Base-by-base conservation (phyloP, 2,797 vertebrate genomes). In the Sebastes jordani region DNA sequence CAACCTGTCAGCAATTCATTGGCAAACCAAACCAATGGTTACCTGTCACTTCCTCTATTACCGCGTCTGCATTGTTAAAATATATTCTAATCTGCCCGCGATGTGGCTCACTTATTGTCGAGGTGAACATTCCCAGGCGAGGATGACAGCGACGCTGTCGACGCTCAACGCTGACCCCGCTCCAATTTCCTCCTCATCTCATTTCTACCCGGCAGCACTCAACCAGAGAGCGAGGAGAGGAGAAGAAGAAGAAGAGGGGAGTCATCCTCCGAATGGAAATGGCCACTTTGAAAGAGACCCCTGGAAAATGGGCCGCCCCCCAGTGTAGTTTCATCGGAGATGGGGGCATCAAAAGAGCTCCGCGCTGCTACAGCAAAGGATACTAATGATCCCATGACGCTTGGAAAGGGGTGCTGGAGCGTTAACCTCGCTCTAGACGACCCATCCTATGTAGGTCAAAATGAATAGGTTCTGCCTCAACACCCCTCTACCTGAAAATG, bases 381-480 rank as follows among this genome's bases (percentile, higher is more conserved):
- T 89, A 71, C 90, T 94, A 91, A 93, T 91, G 92, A 93, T 93
- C 94, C 92, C 90, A 83, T 77, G 91, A 89, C 70, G 88, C 88
- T 55, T 9, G 76, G 83, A 76, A 85, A 82, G 85, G 42, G 83
- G 78, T 89, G 91, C 81, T 65, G 88, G 88, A 92, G 91, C 85
- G 83, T 88, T 91, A 91, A 93, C 93, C 94, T 89, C 88, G 23
- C 89, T 87, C 80, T 2, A 62, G 77, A 87, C 75, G 86, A 92
- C 91, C 91, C 86, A 22, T 84, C 87, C 93, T 93, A 95, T 95
- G 91, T 94, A 92, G 94, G 94, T 94, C 94, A 93, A 69, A 84
- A 89, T 74, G 91, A 94, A 95, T 92, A 86, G 90, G 92, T 93
- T 94, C 92, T 86, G 91, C 89, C 86, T 93, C 88, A 80, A 86